Evolutionary conservation across 2,888 invertebrate species (phyloP).

Genomic region (Brachynemurus nebulosus): DNA sequence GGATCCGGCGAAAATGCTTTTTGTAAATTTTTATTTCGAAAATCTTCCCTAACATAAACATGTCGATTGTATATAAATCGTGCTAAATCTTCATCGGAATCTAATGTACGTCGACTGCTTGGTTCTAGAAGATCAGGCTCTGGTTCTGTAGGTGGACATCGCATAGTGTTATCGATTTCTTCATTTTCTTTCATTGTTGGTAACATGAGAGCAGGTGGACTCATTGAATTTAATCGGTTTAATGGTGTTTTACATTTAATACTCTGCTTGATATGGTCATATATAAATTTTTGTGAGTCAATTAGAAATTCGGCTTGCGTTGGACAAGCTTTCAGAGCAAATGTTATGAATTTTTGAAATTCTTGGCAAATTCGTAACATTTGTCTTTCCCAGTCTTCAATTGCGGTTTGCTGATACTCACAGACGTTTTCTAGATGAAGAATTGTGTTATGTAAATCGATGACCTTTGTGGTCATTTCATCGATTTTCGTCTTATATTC

Average conservation of each 20-base stretch:
- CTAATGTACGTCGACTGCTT: slow-evolving; percentile 8
- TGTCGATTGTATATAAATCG: slow-evolving; percentile 25
- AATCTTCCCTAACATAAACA: slow-evolving; percentile 29
- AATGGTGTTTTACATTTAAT: slow-evolving; percentile 9
- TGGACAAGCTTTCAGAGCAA: slow-evolving; percentile 31
- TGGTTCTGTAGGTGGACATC: background rate
- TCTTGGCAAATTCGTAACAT: slow-evolving; percentile 29
- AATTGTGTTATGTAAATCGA: slow-evolving; percentile 19
- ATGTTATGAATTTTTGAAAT: slow-evolving; percentile 37
- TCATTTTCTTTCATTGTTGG: background rate
- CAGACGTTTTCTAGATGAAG: slow-evolving; percentile 18
- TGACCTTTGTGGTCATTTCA: slow-evolving; percentile 13
- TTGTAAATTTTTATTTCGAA: slow-evolving; percentile 23
- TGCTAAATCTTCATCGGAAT: slow-evolving; percentile 19
- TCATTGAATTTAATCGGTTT: too few species aligned
- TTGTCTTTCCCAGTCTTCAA: slow-evolving; percentile 26
- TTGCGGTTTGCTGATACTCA: slow-evolving; percentile 9
- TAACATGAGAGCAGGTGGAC: background rate
- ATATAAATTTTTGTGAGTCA: slow-evolving; percentile 27
- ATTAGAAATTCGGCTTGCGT: slow-evolving; percentile 36
- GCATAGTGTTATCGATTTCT: background rate
- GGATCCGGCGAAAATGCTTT: too few species aligned
- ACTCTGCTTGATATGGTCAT: slow-evolving; percentile 25
- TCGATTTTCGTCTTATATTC: slow-evolving; percentile 19
- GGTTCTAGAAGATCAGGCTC: background rate